A percentile compares a stretch with the other conserved stretches of the same genome.
phyloP scores from a whole-genome alignment of 2,888 invertebrate genomes.

The Sycophila texana region DNA sequence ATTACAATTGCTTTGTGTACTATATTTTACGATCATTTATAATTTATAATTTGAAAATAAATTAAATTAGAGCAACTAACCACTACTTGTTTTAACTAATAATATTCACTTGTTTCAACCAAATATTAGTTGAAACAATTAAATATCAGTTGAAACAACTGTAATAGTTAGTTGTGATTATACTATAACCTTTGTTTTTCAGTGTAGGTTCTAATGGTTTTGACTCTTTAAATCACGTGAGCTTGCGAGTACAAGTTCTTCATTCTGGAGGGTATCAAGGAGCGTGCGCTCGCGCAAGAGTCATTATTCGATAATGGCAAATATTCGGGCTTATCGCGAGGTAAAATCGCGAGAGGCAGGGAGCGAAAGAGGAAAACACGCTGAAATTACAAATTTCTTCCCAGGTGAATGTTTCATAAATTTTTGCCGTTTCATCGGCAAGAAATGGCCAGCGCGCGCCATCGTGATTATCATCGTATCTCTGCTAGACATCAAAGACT shows the following conservation, averaged over 20 bases:
- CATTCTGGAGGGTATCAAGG: neutral
- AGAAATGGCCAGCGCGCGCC: constrained; percentile 57
- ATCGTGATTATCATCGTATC: constrained; percentile 70
- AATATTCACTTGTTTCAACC: too few relatives aligned
- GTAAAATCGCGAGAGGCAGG: constrained; percentile 14
- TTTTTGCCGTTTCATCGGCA: constrained; percentile 57
- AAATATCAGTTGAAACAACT: too few relatives aligned
- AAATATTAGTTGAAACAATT: too few relatives aligned
- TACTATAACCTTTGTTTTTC: too few relatives aligned
- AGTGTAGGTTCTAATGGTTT: neutral
- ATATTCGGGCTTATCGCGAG: constrained; percentile 37
- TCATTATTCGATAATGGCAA: constrained; percentile 52
- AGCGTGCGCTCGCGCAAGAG: neutral
- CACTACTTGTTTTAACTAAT: too few relatives aligned
- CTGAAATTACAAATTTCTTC: constrained; percentile 51
- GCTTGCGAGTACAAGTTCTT: neutral
- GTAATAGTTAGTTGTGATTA: too few relatives aligned
- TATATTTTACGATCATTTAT: too few relatives aligned
- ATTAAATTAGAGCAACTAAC: neutral
- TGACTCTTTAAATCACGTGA: neutral
- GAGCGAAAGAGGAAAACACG: constrained; percentile 32
- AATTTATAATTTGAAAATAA: neutral
- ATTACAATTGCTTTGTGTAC: too few relatives aligned
- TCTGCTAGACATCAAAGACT: constrained; percentile 71
- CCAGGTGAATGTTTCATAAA: constrained; percentile 51